These are phyloP conservation scores for Percina caprodes DNA, from an alignment of 2,113 vertebrate species.

Conservation along the genomic window DNA sequence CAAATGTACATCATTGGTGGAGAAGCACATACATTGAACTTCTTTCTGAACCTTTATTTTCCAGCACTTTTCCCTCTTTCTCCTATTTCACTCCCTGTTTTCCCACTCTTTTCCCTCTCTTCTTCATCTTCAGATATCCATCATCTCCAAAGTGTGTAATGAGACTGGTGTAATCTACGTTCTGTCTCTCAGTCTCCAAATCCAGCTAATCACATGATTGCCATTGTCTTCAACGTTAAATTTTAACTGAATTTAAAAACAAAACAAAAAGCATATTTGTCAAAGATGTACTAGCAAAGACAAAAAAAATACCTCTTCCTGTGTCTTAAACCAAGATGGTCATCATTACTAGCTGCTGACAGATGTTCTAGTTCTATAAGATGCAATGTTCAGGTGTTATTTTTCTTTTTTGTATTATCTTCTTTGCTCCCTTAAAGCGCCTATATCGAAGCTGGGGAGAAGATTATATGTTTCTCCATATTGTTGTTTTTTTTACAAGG, in stretches of 20 bases:
- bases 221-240: conserved; percentile 37
- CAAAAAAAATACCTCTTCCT: conserved; percentile 70
- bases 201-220: conserved; percentile 46
- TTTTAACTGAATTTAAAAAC: conserved; percentile 56
- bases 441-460: conserved; percentile 80
- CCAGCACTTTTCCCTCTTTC: conserved; percentile 13
- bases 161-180: conserved; percentile 69
- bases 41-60: conserved; percentile 36
- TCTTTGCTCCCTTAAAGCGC: conserved; percentile 74
- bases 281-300: conserved; percentile 68
- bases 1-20: conserved; percentile 66
- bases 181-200: conserved; percentile 51
- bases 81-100: conserved; percentile 7
- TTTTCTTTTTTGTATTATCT: conserved; percentile 79
- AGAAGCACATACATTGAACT: conserved; percentile 71
- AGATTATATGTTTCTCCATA: conserved; percentile 77
- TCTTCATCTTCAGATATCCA: conserved; percentile 30
- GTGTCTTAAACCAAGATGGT: conserved; percentile 82
- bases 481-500: conserved; percentile 81
- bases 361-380: conserved; percentile 80
- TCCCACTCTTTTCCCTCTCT: neutral
- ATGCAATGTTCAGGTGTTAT: conserved; percentile 81
- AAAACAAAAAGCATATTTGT: conserved; percentile 60
- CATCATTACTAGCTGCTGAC: conserved; percentile 78
- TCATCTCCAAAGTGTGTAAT: conserved; percentile 57